These are phyloP conservation scores for Caenorhabditis sp. DNA, from an alignment of 2,888 invertebrate species.

Conservation along the genomic window DNA sequence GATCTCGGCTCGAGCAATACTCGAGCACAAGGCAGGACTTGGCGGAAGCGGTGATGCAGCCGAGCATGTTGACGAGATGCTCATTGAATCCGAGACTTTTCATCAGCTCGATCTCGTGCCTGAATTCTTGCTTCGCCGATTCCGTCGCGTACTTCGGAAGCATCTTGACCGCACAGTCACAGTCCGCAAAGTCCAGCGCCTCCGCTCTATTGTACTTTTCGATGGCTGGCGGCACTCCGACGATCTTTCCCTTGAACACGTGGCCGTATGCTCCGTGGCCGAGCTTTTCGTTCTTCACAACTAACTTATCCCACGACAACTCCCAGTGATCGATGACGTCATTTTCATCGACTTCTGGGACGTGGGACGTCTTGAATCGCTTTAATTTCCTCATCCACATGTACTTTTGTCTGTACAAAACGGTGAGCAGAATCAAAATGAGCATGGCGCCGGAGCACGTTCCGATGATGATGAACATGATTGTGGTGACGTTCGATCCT, in stretches of 20 bases:
- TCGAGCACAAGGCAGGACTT: constrained; percentile 71
- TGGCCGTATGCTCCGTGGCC: constrained; percentile 76
- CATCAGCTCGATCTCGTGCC: constrained; percentile 75
- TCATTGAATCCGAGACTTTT: constrained; percentile 74
- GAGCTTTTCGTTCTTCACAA: constrained; percentile 73
- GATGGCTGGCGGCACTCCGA: constrained; percentile 71
- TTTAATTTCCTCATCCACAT: constrained; percentile 73
- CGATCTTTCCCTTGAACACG: constrained; percentile 71
- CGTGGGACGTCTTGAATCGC: constrained; percentile 60
- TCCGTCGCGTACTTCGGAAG: constrained; percentile 72
- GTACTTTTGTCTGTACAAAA: constrained; percentile 72
- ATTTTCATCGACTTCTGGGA: constrained; percentile 49
- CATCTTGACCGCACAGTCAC: constrained; percentile 70
- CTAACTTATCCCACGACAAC: constrained; percentile 70
- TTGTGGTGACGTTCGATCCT: constrained; percentile 57
- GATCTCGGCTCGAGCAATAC: constrained; percentile 72
- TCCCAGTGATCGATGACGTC: constrained; percentile 75
- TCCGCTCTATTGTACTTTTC: constrained; percentile 68
- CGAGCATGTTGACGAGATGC: constrained; percentile 76
- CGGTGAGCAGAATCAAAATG: constrained; percentile 69
- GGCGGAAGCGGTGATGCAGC: constrained; percentile 71
- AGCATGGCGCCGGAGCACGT: constrained; percentile 69
- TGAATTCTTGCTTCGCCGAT: constrained; percentile 67
- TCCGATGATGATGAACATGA: constrained; percentile 73
- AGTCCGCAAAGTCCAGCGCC: constrained; percentile 52